Base-by-base conservation (phyloP, 2,888 invertebrate genomes). In the Hirtodrosophila duncani region DNA sequence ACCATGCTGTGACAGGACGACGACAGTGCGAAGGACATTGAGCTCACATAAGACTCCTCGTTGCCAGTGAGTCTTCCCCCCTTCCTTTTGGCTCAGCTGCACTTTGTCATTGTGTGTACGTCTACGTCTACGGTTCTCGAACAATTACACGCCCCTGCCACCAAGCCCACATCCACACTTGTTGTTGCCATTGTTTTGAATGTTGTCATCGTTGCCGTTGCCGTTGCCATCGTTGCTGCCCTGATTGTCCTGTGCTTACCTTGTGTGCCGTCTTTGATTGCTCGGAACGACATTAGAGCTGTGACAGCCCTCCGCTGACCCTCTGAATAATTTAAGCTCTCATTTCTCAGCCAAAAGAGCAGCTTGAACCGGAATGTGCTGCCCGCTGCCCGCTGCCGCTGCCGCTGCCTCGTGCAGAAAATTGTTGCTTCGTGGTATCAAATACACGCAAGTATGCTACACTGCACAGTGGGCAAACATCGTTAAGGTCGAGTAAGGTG, bases 241-340 rank as follows among this genome's bases (percentile, higher is more conserved):
- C 45, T 60, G 36, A 41, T 24, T 9, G 13, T 27, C 23, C 38
- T 49, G 8, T 10, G 37, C 10, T 26, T 16, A 20, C 11, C 21
- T 43, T 43, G 51, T n/a, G n/a, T n/a, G 21, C 14, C 51, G 59
- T 42, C 53, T 70, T 67, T 78, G 65, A 69, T 70, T 67, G 63
- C 63, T 50, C 51, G 38, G 51, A 63, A 61, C 67, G 60, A 31
- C 57, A 58, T 30, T 14, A 31, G 48, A 31, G 42, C 33, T 44
- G 36, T 36, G 36, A 42, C 23, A 52, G 27, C 14, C 21, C 39
- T 43, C 55, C 38, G 49, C 48, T 50, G 46, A 45, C 55, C 59
- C 60, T 51, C 80, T 80, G 74, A 66, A 80, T 80, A 71, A 75
- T 75, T 75, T 60, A 80, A 61, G 62, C 42, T 48, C 29, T 43